A percentile compares a stretch with the other conserved stretches of the same genome.
phyloP scores from a whole-genome alignment of 2,888 invertebrate genomes.

The Drosophila nigritarsus region DNA sequence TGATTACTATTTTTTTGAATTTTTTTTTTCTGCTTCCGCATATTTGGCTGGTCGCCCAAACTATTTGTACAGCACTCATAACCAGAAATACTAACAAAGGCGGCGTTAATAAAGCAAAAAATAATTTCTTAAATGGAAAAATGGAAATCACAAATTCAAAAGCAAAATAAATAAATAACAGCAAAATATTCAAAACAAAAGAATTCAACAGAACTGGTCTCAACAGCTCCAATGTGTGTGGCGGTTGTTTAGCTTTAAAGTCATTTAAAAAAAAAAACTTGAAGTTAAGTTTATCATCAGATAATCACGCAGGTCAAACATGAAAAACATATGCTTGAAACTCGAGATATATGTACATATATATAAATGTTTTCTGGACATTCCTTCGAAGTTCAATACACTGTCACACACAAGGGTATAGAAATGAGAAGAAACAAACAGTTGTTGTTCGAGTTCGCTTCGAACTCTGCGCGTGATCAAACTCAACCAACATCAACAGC shows the following conservation, averaged over 20 bases:
- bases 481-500: neutral
- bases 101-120: conserved; percentile 7
- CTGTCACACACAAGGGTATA: neutral
- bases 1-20: neutral
- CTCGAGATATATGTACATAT: neutral
- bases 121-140: conserved; percentile 17
- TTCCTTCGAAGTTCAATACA: neutral
- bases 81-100: conserved; percentile 38
- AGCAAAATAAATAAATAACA: neutral
- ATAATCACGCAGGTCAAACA: neutral
- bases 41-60: conserved; percentile 34
- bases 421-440: neutral
- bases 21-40: conserved; percentile 47
- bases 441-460: too few relatives aligned
- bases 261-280: neutral
- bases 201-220: neutral
- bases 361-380: neutral
- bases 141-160: neutral
- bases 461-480: too few relatives aligned
- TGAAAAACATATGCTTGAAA: neutral
- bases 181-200: neutral
- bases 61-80: conserved; percentile 10
- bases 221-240: neutral
- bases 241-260: neutral
- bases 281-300: neutral